Evolutionary conservation across 2,888 invertebrate species (phyloP), one percentile per base, ranked within the genome.

Genomic region (Cynaeus angustus): DNA sequence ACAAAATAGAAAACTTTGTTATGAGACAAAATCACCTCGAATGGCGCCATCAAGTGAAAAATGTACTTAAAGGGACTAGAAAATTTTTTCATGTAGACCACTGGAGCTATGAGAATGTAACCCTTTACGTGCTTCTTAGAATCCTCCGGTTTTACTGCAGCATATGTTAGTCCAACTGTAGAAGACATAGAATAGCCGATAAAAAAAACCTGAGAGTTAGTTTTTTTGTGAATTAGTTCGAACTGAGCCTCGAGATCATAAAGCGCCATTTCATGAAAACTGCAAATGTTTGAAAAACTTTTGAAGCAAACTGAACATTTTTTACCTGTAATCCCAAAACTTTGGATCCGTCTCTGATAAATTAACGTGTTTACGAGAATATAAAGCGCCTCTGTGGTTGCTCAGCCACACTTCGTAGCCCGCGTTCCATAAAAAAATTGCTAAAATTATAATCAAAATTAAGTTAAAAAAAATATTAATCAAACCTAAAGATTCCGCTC

Each of bases 321-420:
- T 21, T 21, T n/a, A 33, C 16, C 38, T 33, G 10, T 14, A 55
- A 13, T 55, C 55, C 55, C 55, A 55, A 28, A 37, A 55, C 13
- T 38, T 6, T 38, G 55, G 55, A 55, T 55, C 16, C 37, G 37
- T 14, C 6, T 21, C 12, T 5, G 16, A 37, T 14, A 55, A 38
- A 55, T 16, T 37, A 1, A 38, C 3, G 9, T 55, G 55, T 14
- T 38, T 37, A 5, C 38, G 37, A 4, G 55, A 55, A 55, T 55
- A 38, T 7, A 16, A 38, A 8, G 37, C n/a, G 5, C 55, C 55
- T 38, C 55, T 37, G n/a, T 33, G 37, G 16, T 55, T 55, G 10
- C n/a, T 33, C 38, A 55, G 37, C 55, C 55, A 55, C 1, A 55
- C 38, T 8, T 55, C 55, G 9, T 55, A 55, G 10, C 55, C 55